These are phyloP conservation scores for Drosophila sordidula DNA, from an alignment of 2,888 invertebrate species.

Conservation along the genomic window DNA sequence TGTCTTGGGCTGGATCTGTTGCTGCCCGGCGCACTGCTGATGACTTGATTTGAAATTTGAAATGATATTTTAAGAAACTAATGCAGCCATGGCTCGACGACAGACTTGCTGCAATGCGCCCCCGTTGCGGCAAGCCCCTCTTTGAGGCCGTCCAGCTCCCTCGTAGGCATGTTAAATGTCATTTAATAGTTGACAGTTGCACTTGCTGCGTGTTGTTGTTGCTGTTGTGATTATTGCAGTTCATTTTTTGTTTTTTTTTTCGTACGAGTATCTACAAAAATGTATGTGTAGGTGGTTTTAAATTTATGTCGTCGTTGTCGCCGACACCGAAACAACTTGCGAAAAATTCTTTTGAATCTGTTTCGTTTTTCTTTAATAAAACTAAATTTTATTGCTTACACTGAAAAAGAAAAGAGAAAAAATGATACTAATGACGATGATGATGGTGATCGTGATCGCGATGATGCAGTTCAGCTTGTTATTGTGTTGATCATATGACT, in stretches of 20 bases:
- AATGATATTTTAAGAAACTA: conserved; percentile 78
- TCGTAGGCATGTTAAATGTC: conserved; percentile 83
- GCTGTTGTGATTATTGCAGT: conserved; percentile 71
- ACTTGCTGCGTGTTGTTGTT: conserved; percentile 57
- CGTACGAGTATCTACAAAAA: conserved; percentile 61
- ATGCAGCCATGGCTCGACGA: conserved; percentile 62
- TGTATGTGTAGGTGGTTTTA: conserved; percentile 79
- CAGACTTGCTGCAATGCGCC: conserved; percentile 17
- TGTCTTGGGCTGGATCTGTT: conserved; percentile 51
- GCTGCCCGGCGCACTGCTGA: conserved; percentile 47
- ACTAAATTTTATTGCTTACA: conserved; percentile 77
- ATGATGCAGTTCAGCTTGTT: conserved; percentile 13
- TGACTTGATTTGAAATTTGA: conserved; percentile 77
- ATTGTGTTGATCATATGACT: conserved; percentile 12
- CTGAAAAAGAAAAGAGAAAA: conserved; percentile 35
- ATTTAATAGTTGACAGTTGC: conserved; percentile 84
- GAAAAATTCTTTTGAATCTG: conserved; percentile 77
- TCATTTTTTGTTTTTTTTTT: conserved; percentile 50
- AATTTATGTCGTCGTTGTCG: conserved; percentile 72
- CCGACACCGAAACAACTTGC: conserved; percentile 71
- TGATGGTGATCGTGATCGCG: conserved; percentile 5
- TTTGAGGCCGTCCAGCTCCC: conserved; percentile 23
- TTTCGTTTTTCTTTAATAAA: conserved; percentile 77
- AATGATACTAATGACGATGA: conserved; percentile 20
- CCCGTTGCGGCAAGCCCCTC: conserved; percentile 1